Percentiles rank a stretch among this genome's conserved stretches.
Conservation (phyloP, 2,113 vertebrate genomes). For the Lathamus discolor region DNA sequence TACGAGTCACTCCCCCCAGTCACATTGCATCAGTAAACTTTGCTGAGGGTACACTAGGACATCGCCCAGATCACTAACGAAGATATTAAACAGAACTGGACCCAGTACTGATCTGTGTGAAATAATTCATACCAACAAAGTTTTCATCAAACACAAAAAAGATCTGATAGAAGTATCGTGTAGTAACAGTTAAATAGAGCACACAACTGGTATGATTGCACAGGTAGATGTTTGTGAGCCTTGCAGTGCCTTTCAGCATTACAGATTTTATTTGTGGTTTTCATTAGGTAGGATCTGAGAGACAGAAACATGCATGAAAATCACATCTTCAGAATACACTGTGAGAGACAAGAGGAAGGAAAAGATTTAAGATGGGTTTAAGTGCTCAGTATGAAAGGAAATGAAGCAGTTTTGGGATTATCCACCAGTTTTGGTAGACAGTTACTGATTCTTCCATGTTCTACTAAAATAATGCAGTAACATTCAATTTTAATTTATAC, state of each 20-base stretch:
- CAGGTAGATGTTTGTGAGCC: not conserved
- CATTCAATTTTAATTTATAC: not conserved
- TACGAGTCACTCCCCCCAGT: not conserved
- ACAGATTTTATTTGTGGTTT: not conserved
- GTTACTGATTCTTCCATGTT: not conserved
- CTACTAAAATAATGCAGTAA: not conserved
- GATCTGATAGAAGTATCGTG: not conserved
- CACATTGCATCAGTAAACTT: not conserved
- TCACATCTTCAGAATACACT: not conserved
- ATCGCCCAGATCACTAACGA: not conserved
- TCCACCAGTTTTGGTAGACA: not conserved
- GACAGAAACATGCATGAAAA: not conserved
- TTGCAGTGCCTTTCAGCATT: not conserved
- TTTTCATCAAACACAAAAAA: not conserved
- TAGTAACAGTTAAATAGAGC: not conserved
- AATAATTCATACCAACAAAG: not conserved
- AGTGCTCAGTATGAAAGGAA: not conserved
- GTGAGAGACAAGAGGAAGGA: not conserved
- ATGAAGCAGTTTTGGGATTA: not conserved
- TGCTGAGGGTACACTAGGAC: not conserved
- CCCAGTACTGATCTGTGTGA: not conserved
- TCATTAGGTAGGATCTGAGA: not conserved
- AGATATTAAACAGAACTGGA: not conserved
- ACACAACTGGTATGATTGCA: not conserved
- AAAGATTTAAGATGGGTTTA: not conserved